Evolutionary conservation across 2,797 vertebrate species (phyloP).

Genomic region (Astyanax mexicanus): DNA sequence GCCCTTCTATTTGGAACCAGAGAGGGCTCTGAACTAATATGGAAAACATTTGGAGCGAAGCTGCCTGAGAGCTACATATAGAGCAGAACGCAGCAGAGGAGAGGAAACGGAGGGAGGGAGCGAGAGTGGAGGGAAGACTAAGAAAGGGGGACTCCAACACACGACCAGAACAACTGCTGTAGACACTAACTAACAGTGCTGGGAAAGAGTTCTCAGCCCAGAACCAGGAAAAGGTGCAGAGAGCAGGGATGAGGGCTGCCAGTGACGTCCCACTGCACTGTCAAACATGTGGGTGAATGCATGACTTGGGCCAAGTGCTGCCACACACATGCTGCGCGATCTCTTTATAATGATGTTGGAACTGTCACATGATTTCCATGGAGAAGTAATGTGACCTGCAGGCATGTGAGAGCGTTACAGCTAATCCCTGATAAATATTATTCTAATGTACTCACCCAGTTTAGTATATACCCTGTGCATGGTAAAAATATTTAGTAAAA

Average conservation of each 20-base stretch:
- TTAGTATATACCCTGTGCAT: background rate
- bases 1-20: slow-evolving; percentile 82
- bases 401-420: slow-evolving; percentile 73
- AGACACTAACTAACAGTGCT: slow-evolving; percentile 10
- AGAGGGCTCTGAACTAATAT: slow-evolving; percentile 94
- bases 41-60: slow-evolving; percentile 93
- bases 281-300: slow-evolving; percentile 60
- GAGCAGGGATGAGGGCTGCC: slow-evolving; percentile 35
- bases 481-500: no score
- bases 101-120: slow-evolving; percentile 59
- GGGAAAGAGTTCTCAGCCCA: slow-evolving; percentile 20
- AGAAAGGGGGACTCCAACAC: slow-evolving; percentile 84
- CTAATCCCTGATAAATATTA: slow-evolving; percentile 56
- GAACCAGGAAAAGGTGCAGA: slow-evolving; percentile 10
- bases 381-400: slow-evolving; percentile 74
- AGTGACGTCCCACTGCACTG: slow-evolving; percentile 44
- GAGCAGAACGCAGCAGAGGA: slow-evolving; percentile 70
- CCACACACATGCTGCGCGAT: slow-evolving; percentile 67
- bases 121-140: slow-evolving; percentile 65
- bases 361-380: slow-evolving; percentile 78
- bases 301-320: slow-evolving; percentile 68
- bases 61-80: slow-evolving; percentile 87
- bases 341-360: slow-evolving; percentile 64
- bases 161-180: slow-evolving; percentile 71
- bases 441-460: slow-evolving; percentile 35